Evolutionary conservation across 1,140 invertebrate genomes (phyloP), one percentile per base, ranked within the genome.

Genomic region (Diploscapter pachys): DNA sequence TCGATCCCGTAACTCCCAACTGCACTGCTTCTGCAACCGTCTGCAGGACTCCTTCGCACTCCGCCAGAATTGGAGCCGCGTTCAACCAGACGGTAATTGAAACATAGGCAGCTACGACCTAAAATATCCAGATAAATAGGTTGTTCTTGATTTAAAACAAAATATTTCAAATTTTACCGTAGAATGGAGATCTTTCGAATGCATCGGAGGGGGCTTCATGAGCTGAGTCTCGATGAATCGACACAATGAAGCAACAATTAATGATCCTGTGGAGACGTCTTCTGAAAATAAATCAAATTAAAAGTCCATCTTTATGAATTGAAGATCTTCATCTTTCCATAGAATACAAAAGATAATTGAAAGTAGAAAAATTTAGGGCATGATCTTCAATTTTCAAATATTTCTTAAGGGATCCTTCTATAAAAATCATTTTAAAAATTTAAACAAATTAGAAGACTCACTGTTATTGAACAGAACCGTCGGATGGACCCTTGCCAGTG

Each of bases 101-200:
- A 65, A 91, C 90, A 87, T 94, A 96, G 0, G 95, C 94, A 31
- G 94, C 93, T 48, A 97, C 94, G 77, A 97, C 80, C 82, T 85
- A 59, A 55, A 83, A 72, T 9, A 31, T 5, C 0, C 31, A 13
- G 11, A 11, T 11, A 11, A 11, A 11, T 13, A 59, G 57, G 11
- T 11, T 13, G 11, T 11, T 59, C 59, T 61, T 49, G 53, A 70
- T 70, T 13, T 57, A 2, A 66, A 4, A 49, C 2, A 56, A 69
- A 11, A 48, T 4, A 13, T 3, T 53, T n/a, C n/a, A 5, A 84
- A 85, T 5, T 86, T 84, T 54, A 88, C 97, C 74, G 94, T 94
- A 4, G 95, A 98, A 88, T 99, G 96, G 71, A 99, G 90, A 89
- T 99, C 96, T 86, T 94, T 93, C 5, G 95, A 97, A 89, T 99